Evolutionary conservation across 2,113 vertebrate genomes (phyloP).

Genomic region (Daboia siamensis): DNA sequence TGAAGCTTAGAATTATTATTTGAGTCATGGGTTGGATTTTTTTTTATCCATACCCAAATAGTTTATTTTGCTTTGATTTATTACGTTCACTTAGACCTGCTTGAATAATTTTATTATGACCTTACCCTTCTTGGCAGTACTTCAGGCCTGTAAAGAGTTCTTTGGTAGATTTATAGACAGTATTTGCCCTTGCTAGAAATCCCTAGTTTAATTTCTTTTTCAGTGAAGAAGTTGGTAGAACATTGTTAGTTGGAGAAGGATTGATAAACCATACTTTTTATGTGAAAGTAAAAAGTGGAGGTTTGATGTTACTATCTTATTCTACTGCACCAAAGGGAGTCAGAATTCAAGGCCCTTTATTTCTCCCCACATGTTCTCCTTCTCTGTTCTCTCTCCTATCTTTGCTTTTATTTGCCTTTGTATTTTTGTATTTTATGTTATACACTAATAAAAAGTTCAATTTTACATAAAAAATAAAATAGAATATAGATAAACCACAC

Average conservation of each 20-base stretch:
- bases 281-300: too few relatives aligned
- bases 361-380: too few relatives aligned
- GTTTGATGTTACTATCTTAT: too few relatives aligned
- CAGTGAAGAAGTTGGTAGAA: not conserved
- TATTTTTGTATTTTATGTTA: too few relatives aligned
- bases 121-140: not conserved
- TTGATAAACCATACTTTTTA: not conserved
- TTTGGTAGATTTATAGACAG: not conserved
- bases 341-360: too few relatives aligned
- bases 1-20: not conserved
- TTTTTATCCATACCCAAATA: not conserved
- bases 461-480: too few relatives aligned
- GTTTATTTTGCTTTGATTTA: not conserved
- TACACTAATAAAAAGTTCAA: too few relatives aligned
- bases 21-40: not conserved
- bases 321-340: too few relatives aligned
- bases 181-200: not conserved
- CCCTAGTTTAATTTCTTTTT: not conserved
- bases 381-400: too few relatives aligned
- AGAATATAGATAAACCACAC: not conserved
- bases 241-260: not conserved
- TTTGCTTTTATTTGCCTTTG: too few relatives aligned
- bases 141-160: not conserved
- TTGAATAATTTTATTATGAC: not conserved
- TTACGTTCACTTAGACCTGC: not conserved